Percentiles rank a stretch among this genome's conserved stretches.
phyloP scores from a whole-genome alignment of 2,113 vertebrate species.

The Heliornis fulica region DNA sequence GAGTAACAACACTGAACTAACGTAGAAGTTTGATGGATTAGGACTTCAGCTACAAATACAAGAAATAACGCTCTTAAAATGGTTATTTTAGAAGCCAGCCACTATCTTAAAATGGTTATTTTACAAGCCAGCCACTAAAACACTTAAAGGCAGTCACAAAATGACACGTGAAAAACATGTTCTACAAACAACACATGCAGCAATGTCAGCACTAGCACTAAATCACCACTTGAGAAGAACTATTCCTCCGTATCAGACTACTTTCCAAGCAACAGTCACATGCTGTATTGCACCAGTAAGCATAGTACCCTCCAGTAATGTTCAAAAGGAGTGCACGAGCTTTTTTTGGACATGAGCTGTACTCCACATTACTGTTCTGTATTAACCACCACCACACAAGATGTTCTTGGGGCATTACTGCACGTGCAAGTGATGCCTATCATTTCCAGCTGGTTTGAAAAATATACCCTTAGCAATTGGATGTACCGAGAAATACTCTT shows the following conservation, averaged over 20 bases:
- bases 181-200: not conserved
- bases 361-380: not conserved
- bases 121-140: not conserved
- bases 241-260: not conserved
- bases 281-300: not conserved
- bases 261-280: not conserved
- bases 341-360: not conserved
- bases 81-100: not conserved
- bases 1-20: not conserved
- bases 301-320: not conserved
- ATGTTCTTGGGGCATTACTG: not conserved
- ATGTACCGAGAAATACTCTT: not conserved
- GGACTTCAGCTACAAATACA: not conserved
- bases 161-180: not conserved
- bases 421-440: not conserved
- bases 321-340: not conserved
- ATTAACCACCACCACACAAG: not conserved
- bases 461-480: not conserved
- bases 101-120: too few relatives aligned
- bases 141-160: not conserved
- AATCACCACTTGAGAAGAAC: not conserved
- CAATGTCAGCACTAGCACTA: not conserved
- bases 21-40: not conserved
- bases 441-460: not conserved
- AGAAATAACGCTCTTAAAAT: not conserved